Evolutionary conservation across 2,113 vertebrate genomes (phyloP), one percentile per base, ranked within the genome.

Genomic region (crab-eating macaque (Macaca fascicularis)): DNA sequence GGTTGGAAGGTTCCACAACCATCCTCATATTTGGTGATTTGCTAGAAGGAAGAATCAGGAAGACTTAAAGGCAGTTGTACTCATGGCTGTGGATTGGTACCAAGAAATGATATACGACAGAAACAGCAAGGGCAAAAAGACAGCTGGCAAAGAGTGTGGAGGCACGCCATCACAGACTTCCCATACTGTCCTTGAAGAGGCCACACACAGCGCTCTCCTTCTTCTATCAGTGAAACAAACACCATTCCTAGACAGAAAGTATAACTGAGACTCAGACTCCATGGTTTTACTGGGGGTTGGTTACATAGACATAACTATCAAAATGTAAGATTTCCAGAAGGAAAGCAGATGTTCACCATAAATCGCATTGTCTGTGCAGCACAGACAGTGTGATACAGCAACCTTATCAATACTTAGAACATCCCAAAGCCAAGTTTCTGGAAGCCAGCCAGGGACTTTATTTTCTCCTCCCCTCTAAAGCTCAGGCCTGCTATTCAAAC

Each of bases 301-400:
- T 64, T 35, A 67, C n/a, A 70, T 1, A 50, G 43, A 12, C 1
- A 43, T 12, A 12, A 8, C n/a, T 55, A 74, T 19, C 38, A 59
- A 89, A 72, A 59, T 59, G 70, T 32, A n/a, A 67, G 50, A 81
- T 93, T 84, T 32, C 40, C 22, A 69, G 35, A 92, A 74, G 35
- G 40, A 80, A 78, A 67, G 25, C 20, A 55, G 2, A 10, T 50
- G 19, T 40, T 75, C 13, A 80, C 12, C 55, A 50, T 43, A 48
- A 81, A 70, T 57, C n/a, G 57, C 2, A 25, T 14, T 40, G 5
- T 74, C 20, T 11, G 6, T 50, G 27, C n/a, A 22, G 10, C 55
- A 74, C 45, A 52, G 52, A 19, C 8, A n/a, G 30, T 11, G 23
- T 20, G 48, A 61, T 20, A 6, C 5, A 76, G n/a, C 27, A 27